Evolutionary conservation across 2,113 vertebrate genomes (phyloP).

Genomic region (Oxygymnocypris stewartii): DNA sequence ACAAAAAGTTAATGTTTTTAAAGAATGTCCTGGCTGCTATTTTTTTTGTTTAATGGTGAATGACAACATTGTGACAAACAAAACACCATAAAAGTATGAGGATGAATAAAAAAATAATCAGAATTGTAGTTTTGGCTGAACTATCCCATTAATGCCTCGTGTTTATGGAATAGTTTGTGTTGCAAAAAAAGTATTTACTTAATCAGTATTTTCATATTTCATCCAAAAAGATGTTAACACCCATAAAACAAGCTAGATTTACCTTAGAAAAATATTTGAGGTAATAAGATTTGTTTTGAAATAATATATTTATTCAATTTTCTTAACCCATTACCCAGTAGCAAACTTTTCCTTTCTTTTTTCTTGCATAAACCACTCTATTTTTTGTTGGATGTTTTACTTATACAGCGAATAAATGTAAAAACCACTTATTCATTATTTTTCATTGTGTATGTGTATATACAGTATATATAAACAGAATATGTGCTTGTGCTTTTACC

Average conservation of each 20-base stretch:
- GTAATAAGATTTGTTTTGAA: background rate
- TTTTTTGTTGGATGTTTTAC: background rate
- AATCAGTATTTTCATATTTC: background rate
- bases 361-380: background rate
- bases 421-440: no score
- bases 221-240: background rate
- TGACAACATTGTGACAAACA: background rate
- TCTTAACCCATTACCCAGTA: background rate
- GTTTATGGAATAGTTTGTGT: background rate
- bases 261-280: background rate
- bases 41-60: background rate
- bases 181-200: background rate
- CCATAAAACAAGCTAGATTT: background rate
- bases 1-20: background rate
- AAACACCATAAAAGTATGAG: background rate
- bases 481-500: no score
- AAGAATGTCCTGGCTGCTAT: background rate
- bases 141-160: background rate
- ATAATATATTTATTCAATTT: background rate
- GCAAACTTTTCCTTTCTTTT: background rate
- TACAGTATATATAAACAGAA: no score
- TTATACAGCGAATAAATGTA: background rate
- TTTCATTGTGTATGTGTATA: no score
- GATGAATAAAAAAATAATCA: background rate
- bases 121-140: background rate